These are phyloP conservation scores for Chrysolina haemoptera DNA, from an alignment of 2,888 invertebrate species.

Conservation along the genomic window DNA sequence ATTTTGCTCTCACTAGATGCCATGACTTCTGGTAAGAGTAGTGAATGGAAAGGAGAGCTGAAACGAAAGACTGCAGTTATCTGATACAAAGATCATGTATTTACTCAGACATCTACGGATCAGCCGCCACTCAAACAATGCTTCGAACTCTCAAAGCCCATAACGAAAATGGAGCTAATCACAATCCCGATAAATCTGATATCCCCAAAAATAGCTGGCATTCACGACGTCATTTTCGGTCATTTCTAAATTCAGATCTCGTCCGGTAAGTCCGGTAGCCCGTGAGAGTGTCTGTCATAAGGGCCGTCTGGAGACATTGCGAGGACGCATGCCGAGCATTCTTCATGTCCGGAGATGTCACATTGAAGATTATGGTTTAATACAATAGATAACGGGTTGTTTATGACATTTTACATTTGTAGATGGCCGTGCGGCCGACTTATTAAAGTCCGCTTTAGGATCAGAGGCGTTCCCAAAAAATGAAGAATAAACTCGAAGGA, in stretches of 20 bases:
- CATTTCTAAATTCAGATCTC: conserved; percentile 5
- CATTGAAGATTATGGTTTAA: conserved; percentile 66
- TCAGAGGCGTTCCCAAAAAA: background rate
- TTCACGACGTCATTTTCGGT: background rate
- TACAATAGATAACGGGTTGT: conserved; percentile 66
- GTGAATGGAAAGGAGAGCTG: too few relatives aligned
- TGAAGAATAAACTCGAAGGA: too few relatives aligned
- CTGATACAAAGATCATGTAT: too few relatives aligned
- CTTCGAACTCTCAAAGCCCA: background rate
- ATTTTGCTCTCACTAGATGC: too few relatives aligned
- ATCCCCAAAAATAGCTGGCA: background rate
- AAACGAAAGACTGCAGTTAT: too few relatives aligned
- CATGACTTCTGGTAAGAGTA: too few relatives aligned
- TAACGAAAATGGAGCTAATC: background rate
- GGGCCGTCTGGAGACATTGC: conserved; percentile 25
- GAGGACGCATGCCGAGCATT: conserved; percentile 32
- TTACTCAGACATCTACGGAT: too few relatives aligned
- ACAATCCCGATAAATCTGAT: too few relatives aligned
- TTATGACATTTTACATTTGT: conserved; percentile 66
- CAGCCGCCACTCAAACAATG: too few relatives aligned
- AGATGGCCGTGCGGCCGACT: conserved; percentile 53
- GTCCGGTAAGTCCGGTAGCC: conserved; percentile 31
- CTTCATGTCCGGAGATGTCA: conserved; percentile 60
- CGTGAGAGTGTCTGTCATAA: conserved; percentile 24
- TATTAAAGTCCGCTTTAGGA: conserved; percentile 56